Evolutionary conservation across 2,888 invertebrate genomes (phyloP).

Genomic region (Cetonia aurata): DNA sequence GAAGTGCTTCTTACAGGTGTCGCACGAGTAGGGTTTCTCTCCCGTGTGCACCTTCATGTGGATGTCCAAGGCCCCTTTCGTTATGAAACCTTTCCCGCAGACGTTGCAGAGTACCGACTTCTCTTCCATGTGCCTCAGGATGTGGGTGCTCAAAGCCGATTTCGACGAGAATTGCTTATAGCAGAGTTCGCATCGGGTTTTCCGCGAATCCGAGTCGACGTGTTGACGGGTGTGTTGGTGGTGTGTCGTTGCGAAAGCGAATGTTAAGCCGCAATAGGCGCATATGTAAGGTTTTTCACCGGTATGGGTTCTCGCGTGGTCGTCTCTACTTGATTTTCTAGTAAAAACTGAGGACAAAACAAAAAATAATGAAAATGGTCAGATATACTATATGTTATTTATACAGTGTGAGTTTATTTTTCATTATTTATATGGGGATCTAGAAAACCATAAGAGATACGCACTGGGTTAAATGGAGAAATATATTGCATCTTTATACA

Average conservation of each 20-base stretch:
- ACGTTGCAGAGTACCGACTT: neutral
- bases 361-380: too few relatives aligned
- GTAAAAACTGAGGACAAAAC: neutral
- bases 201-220: neutral
- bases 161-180: constrained; percentile 12
- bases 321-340: constrained; percentile 4
- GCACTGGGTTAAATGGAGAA: too few relatives aligned
- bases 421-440: too few relatives aligned
- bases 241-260: neutral
- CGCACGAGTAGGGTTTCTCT: neutral
- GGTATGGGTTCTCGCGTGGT: neutral
- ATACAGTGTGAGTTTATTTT: neutral
- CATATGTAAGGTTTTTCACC: constrained; percentile 11
- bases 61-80: constrained; percentile 7
- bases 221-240: constrained; percentile 12
- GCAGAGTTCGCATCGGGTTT: constrained; percentile 1
- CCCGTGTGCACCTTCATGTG: constrained; percentile 18
- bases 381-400: too few relatives aligned
- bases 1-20: constrained; percentile 5
- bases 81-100: constrained; percentile 23
- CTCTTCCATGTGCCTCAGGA: constrained; percentile 8
- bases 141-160: constrained; percentile 3
- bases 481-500: too few relatives aligned
- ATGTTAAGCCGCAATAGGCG: constrained; percentile 3
- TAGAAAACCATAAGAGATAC: too few relatives aligned